Evolutionary conservation across 2,888 invertebrate genomes (phyloP).

Genomic region (Poecilus cupreus): DNA sequence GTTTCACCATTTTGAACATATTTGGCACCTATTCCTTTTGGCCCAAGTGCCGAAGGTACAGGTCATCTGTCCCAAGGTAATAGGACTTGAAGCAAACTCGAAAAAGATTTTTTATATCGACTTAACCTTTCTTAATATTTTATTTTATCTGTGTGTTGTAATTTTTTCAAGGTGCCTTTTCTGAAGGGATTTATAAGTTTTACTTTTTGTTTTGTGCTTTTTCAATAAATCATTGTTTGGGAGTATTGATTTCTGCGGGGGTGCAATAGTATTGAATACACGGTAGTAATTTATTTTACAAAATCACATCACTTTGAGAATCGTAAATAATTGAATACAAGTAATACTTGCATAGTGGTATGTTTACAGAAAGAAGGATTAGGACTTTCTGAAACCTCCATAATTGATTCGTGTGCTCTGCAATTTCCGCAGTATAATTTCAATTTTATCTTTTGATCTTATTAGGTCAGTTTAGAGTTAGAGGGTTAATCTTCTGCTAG

Average conservation of each 20-base stretch:
- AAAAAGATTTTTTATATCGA: neutral
- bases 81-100: neutral
- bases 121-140: conserved; percentile 24
- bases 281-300: neutral
- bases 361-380: no score
- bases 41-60: neutral
- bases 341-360: no score
- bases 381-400: no score
- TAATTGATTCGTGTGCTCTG: neutral
- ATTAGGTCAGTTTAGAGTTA: neutral
- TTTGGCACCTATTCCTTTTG: neutral
- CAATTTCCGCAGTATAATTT: neutral
- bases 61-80: neutral
- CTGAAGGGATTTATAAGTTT: neutral
- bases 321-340: neutral
- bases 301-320: neutral
- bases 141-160: conserved; percentile 10
- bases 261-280: neutral
- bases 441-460: neutral
- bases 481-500: conserved; percentile 11
- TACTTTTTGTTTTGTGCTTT: neutral
- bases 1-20: neutral
- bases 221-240: conserved; percentile 28
- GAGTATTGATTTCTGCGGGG: conserved; percentile 17
- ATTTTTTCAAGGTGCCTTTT: conserved; percentile 29